Conservation (phyloP, 2,113 vertebrate species). For the Oreotragus oreotragus region DNA sequence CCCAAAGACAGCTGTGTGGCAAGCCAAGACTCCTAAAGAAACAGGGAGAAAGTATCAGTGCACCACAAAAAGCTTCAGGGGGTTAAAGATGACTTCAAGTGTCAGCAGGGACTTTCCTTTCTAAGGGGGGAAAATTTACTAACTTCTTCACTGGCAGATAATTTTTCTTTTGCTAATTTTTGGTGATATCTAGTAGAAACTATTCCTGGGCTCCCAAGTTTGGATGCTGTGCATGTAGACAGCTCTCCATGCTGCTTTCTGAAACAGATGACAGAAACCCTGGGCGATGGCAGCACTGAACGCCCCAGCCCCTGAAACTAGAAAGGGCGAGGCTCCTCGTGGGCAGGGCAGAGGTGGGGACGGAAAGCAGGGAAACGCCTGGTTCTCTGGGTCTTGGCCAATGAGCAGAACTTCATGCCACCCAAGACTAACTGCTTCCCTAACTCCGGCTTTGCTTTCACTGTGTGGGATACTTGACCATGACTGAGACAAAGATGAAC, state of each 20-base stretch:
- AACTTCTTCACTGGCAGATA: slow-evolving; percentile 67
- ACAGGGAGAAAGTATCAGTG: neutral
- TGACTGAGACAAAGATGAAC: neutral
- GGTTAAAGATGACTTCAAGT: slow-evolving; percentile 36
- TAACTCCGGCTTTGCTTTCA: neutral
- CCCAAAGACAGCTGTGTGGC: neutral
- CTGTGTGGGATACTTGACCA: neutral
- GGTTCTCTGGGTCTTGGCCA: neutral
- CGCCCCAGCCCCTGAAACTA: neutral
- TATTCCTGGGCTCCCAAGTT: slow-evolving; percentile 77
- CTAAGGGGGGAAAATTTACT: slow-evolving; percentile 72
- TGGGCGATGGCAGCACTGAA: neutral
- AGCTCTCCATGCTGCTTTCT: slow-evolving; percentile 84
- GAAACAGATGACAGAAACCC: slow-evolving; percentile 57
- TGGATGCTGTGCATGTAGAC: slow-evolving; percentile 81
- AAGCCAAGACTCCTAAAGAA: neutral
- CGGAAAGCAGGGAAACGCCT: neutral
- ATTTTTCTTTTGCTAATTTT: slow-evolving; percentile 76
- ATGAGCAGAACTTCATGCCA: neutral
- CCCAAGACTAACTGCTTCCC: neutral
- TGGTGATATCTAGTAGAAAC: slow-evolving; percentile 74
- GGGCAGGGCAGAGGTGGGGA: neutral
- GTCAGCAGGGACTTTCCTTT: slow-evolving; percentile 74
- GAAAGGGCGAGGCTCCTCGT: neutral
- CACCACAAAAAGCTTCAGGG: neutral